Evolutionary conservation across 92 coral and sea anemone genomes (phyloP).

Genomic region (Palythoa caribaeorum): DNA sequence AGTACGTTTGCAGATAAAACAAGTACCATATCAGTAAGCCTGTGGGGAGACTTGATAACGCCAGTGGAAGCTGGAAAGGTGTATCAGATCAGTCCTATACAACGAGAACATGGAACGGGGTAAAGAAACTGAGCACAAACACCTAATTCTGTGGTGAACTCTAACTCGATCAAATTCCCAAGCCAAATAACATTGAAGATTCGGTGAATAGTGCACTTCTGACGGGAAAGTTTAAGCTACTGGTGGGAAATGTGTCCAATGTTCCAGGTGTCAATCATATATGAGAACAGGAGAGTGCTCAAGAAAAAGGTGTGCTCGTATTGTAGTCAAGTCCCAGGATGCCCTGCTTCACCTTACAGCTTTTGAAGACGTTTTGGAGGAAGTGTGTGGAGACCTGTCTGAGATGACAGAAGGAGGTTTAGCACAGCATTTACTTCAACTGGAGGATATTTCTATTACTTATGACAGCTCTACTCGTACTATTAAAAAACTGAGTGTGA

Average conservation of each 20-base stretch:
- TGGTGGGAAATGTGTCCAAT: conserved; percentile 32
- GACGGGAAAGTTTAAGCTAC: conserved; percentile 40
- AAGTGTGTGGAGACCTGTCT: conserved; percentile 45
- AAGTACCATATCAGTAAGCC: conserved; percentile 42
- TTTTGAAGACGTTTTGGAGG: conserved; percentile 43
- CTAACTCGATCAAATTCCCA: conserved; percentile 41
- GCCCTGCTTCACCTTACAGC: conserved; percentile 45
- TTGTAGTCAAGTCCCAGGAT: conserved; percentile 35
- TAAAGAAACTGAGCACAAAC: conserved; percentile 46
- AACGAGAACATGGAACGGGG: conserved; percentile 35
- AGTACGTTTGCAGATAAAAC: conserved; percentile 41
- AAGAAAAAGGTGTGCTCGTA: conserved; percentile 24
- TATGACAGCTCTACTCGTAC: conserved; percentile 46
- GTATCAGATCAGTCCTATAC: too few species aligned
- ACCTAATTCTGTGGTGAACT: conserved; percentile 46
- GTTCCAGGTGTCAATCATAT: conserved; percentile 39
- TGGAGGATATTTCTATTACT: conserved; percentile 44
- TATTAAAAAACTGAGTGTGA: conserved; percentile 34
- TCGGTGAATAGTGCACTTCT: conserved; percentile 26
- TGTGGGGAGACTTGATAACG: conserved; percentile 45
- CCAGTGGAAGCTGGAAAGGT: too few species aligned
- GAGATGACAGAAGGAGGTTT: conserved; percentile 37
- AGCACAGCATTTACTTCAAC: conserved; percentile 31
- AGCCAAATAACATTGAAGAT: conserved; percentile 30
- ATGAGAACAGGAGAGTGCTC: conserved; percentile 41